Evolutionary conservation across 2,797 vertebrate genomes (phyloP).

Genomic region (Gobionotothen gibberifrons): DNA sequence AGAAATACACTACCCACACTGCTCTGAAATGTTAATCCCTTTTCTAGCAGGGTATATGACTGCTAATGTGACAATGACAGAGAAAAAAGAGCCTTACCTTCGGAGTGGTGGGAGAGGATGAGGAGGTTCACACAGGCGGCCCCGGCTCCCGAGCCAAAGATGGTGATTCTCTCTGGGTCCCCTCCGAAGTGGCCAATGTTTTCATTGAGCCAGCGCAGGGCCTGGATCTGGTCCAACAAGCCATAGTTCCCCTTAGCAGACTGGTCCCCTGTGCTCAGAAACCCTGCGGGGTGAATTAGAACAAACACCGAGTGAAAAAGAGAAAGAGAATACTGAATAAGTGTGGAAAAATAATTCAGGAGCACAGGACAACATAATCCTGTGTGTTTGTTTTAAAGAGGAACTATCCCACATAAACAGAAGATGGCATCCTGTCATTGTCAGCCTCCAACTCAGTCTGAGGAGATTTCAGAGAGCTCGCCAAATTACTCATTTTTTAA

Average conservation of each 20-base stretch:
- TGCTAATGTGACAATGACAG: slow-evolving; percentile 34
- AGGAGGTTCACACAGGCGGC: slow-evolving; percentile 98
- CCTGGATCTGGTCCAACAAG: slow-evolving; percentile 97
- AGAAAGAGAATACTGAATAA: slow-evolving; percentile 39
- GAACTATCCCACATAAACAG: slow-evolving; percentile 45
- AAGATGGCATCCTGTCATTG: slow-evolving; percentile 60
- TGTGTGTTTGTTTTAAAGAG: neutral
- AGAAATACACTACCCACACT: slow-evolving; percentile 41
- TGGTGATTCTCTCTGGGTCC: slow-evolving; percentile 97
- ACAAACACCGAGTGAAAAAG: slow-evolving; percentile 47
- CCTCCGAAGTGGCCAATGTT: slow-evolving; percentile 98
- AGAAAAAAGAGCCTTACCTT: slow-evolving; percentile 85
- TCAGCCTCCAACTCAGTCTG: slow-evolving; percentile 57
- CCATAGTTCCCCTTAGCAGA: slow-evolving; percentile 98
- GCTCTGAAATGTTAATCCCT: slow-evolving; percentile 45
- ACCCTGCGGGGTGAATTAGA: slow-evolving; percentile 86
- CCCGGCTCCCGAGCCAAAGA: slow-evolving; percentile 98
- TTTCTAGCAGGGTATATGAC: slow-evolving; percentile 31
- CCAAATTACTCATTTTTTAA: slow-evolving; percentile 70
- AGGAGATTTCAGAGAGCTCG: slow-evolving; percentile 62
- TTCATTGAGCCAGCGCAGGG: slow-evolving; percentile 98
- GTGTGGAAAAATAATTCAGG: slow-evolving; percentile 32
- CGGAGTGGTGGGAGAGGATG: slow-evolving; percentile 99
- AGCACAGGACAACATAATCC: slow-evolving; percentile 15
- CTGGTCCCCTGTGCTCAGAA: slow-evolving; percentile 97